These are phyloP conservation scores for Myiozetetes cayanensis DNA, from an alignment of 2,113 vertebrate genomes.

Conservation along the genomic window DNA sequence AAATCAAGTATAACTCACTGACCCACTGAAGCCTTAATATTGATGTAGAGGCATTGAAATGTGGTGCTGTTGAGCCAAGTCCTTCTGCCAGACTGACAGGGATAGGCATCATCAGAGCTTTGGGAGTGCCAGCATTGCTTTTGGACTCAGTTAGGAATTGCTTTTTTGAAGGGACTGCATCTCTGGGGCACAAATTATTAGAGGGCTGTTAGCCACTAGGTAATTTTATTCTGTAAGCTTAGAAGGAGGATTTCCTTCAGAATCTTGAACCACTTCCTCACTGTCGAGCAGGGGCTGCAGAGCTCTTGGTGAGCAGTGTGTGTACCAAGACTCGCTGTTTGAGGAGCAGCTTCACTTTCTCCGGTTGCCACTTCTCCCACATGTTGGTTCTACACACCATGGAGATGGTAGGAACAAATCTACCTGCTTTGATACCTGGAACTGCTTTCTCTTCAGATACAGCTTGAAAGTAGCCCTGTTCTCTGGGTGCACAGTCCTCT, in stretches of 20 bases:
- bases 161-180: background rate
- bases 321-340: background rate
- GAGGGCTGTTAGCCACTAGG: background rate
- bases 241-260: background rate
- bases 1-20: background rate
- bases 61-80: background rate
- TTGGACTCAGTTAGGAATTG: background rate
- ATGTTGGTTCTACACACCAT: background rate
- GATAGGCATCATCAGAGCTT: background rate
- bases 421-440: background rate
- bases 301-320: background rate
- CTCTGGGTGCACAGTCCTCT: background rate
- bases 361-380: background rate
- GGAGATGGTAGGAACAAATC: background rate
- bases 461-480: background rate
- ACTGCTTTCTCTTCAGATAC: background rate
- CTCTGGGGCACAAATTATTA: background rate
- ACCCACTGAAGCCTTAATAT: conserved; percentile 28
- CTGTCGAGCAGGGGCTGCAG: background rate
- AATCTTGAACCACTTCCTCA: background rate
- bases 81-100: background rate
- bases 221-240: background rate
- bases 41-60: background rate
- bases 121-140: background rate
- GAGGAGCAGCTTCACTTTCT: background rate